These are phyloP conservation scores for Xestia c-nigrum DNA, from an alignment of 2,888 invertebrate species.

Conservation along the genomic window DNA sequence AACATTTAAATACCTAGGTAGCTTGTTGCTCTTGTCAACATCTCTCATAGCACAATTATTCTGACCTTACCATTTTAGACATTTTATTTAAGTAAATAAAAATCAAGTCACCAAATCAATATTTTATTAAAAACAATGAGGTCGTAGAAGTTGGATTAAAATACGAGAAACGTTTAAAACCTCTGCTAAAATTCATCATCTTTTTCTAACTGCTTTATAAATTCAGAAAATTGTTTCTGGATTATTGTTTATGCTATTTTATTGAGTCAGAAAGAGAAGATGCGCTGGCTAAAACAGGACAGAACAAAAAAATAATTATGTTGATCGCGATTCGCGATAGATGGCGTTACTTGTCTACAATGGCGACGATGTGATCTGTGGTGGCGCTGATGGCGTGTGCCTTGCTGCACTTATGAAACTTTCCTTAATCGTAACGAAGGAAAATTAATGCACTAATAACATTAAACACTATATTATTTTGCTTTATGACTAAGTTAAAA, in stretches of 20 bases:
- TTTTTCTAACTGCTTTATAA: not conserved
- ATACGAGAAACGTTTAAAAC: not conserved
- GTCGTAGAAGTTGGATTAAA: not conserved
- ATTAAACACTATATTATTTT: too few relatives aligned
- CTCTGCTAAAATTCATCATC: not conserved
- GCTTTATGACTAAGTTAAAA: too few relatives aligned
- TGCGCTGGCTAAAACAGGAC: not conserved
- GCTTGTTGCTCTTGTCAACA: not conserved
- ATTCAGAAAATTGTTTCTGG: not conserved
- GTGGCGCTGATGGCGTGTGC: not conserved
- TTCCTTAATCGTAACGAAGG: not conserved
- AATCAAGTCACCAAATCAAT: not conserved
- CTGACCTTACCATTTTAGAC: not conserved
- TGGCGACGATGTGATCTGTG: too few relatives aligned
- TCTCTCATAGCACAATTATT: fast-evolving
- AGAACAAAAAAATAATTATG: slow-evolving; percentile 18
- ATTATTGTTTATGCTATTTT: not conserved
- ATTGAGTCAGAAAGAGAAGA: not conserved
- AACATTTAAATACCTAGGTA: not conserved
- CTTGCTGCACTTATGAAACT: not conserved
- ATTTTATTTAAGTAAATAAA: not conserved
- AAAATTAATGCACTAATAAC: slow-evolving; percentile 14
- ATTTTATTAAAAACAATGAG: not conserved
- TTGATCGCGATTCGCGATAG: slow-evolving; percentile 6
- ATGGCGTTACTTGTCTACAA: slow-evolving; percentile 24